Base-by-base conservation (phyloP, 2,888 invertebrate species). In the Litoditis marina region DNA sequence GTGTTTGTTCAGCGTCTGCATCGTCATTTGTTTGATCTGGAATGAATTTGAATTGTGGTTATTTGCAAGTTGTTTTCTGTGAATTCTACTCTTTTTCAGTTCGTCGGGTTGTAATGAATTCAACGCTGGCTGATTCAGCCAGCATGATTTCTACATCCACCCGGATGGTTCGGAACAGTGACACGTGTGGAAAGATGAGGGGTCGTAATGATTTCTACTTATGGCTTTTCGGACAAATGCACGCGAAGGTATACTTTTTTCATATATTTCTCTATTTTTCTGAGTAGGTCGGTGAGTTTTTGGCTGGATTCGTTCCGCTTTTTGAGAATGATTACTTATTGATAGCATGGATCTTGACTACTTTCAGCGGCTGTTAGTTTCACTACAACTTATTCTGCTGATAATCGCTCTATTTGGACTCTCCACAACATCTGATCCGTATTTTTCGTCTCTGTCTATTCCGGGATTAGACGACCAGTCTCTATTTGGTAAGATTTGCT, bases 141-240 rank as follows among this genome's bases (percentile, higher is more conserved):
- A 22, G 44, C 8, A 22, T 25, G 19, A n/a, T 44, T 6, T 44
- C 44, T 22, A 44, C 44, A 3, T 44, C 19, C 44, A 44, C 44
- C 8, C 44, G 44, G 25, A 44, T 44, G 44, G 44, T 44, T 8
- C 19, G 44, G 8, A 44, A 44, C 25, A n/a, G n/a, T n/a, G n/a
- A n/a, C n/a, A n/a, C n/a, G n/a, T 22, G 44, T 44, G 44, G 44
- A 8, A 44, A 25, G 25, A 6, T 44, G 3, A 19, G 44, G 5
- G 19, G 19, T 4, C 19, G 44, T 6, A 44, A 19, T 22, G 44
- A 44, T 44, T 44, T 44, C 25, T 44, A 44, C 8, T 19, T 44
- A 22, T 44, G 44, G 44, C 25, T 44, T 44, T 44, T 44, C 8
- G 44, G 44, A 44, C 44, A 44, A 44, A 44, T 44, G 19, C 44